Conservation (phyloP, 2,888 invertebrate species). For the Aradus depressus region DNA sequence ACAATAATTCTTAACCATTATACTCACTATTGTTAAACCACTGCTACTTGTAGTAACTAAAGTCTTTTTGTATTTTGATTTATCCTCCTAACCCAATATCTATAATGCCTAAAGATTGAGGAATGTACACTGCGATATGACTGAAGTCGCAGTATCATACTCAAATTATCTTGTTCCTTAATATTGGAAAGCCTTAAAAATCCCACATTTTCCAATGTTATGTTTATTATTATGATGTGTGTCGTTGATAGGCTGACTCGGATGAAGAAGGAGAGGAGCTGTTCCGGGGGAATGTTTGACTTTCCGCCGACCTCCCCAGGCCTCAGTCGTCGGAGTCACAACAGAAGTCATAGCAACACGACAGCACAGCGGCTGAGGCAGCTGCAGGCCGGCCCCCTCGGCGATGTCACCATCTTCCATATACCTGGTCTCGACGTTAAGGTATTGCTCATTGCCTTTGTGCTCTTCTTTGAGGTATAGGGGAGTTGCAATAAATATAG, state of each 20-base stretch:
- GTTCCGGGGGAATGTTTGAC: slow-evolving; percentile 51
- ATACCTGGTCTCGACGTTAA: slow-evolving; percentile 86
- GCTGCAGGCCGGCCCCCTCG: slow-evolving; percentile 38
- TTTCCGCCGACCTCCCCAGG: slow-evolving; percentile 47
- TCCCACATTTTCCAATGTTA: not conserved
- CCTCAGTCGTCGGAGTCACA: slow-evolving; percentile 39
- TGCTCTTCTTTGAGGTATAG: too few species aligned
- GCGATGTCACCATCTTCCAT: slow-evolving; percentile 77
- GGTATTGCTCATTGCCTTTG: too few species aligned
- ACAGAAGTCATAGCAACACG: slow-evolving; percentile 36
- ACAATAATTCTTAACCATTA: too few species aligned
- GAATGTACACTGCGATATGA: too few species aligned
- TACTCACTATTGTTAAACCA: too few species aligned
- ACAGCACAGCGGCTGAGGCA: slow-evolving; percentile 38
- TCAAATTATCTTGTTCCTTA: not conserved
- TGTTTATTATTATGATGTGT: not conserved
- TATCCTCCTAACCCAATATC: too few species aligned
- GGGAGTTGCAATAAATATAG: too few species aligned
- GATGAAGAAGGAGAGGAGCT: slow-evolving; percentile 62
- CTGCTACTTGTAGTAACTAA: too few species aligned
- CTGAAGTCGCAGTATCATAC: not conserved
- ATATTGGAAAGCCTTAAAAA: not conserved
- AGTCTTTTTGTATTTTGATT: too few species aligned
- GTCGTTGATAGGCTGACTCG: slow-evolving; percentile 33
- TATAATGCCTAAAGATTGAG: too few species aligned